Evolutionary conservation across 1,140 invertebrate species (phyloP).

Genomic region (Eciton burchellii): DNA sequence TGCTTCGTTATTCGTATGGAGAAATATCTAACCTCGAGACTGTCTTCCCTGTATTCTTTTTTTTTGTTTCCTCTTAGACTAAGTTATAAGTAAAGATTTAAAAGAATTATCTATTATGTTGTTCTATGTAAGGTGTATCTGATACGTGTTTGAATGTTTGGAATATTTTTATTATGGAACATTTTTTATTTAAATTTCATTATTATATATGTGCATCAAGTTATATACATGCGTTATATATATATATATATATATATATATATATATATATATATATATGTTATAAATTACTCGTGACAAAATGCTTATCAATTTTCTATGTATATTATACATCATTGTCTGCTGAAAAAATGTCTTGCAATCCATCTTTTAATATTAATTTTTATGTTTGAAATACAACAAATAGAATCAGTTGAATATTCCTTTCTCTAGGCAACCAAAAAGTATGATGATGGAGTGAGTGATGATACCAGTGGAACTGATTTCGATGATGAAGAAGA

Average conservation of each 20-base stretch:
- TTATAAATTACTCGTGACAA: neutral
- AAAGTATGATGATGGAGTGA: conserved; percentile 84
- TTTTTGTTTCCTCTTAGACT: conserved; percentile 28
- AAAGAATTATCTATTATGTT: neutral
- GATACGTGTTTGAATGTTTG: neutral
- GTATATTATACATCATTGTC: neutral
- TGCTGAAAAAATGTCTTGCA: neutral
- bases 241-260: neutral
- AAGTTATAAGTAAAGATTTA: neutral
- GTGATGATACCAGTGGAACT: conserved; percentile 90
- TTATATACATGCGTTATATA: no score
- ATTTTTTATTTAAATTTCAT: no score
- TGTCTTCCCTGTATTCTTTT: neutral
- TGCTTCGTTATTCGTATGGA: neutral
- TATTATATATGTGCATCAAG: no score
- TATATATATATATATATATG: neutral
- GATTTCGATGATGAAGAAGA: conserved; percentile 95
- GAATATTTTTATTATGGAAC: no score
- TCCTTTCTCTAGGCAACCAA: conserved; percentile 71
- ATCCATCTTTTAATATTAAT: neutral
- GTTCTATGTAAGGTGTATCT: neutral
- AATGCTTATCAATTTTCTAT: neutral
- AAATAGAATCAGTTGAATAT: neutral
- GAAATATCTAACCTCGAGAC: conserved; percentile 57
- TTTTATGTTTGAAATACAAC: neutral